Base-by-base conservation (phyloP, 1,140 invertebrate genomes). In the Batillaria attramentaria region DNA sequence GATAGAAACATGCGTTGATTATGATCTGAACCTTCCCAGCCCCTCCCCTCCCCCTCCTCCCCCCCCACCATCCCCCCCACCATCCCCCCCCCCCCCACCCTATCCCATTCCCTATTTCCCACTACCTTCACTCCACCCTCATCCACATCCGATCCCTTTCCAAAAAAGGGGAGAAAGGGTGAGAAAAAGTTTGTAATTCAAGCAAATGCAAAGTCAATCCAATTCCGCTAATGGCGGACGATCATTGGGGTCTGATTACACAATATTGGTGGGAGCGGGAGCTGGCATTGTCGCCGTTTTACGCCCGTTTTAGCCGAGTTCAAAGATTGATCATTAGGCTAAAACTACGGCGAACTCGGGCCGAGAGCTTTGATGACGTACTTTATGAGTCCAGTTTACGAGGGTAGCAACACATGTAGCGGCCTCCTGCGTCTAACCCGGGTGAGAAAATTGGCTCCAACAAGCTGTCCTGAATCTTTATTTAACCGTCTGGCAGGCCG, bases 321-420 rank as follows among this genome's bases (percentile, higher is more conserved):
- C 73, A 50, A 75, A 75, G 73, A 50, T 75, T 50, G 33, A 62
- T 60, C 54, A 37, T 16, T 20, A n/a, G 46, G 73, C 73, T 72
- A 57, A 75, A 75, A 75, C 60, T n/a, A 24, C 31, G 57, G 57
- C 73, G 37, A 75, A 37, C 57, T 42, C 73, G 42, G n/a, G 4
- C 54, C 73, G 54, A 37, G 54, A 75, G 54, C 73, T 75, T 75
- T 75, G 73, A 75, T 75, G 73, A 75, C 60, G 73, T 62, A 57
- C 39, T 75, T 75, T 75, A 75, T 75, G 54, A 54, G 57, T 31
- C 18, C 35, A 18, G 2, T 75, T 75, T 75, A 75, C 54, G 57
- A 65, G 35, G 24, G 42, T 57, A 31, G 33, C 62, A 75, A 75
- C 73, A 75, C 73, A 75, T 28, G 72, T 57, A 31, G 57, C 72